phyloP scores from a whole-genome alignment of 2,113 vertebrate species.

The Porphyrio hochstetteri region DNA sequence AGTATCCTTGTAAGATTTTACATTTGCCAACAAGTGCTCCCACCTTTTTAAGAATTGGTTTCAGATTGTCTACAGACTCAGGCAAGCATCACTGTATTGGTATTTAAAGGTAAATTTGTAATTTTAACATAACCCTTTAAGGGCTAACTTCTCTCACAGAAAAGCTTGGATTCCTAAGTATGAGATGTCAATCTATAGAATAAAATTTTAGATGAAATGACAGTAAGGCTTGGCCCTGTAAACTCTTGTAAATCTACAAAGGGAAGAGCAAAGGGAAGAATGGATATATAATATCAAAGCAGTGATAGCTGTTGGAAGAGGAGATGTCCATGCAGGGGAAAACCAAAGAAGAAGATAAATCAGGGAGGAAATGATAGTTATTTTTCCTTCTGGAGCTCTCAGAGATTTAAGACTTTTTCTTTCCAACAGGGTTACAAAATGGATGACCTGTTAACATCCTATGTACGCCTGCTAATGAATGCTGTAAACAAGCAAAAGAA shows the following conservation, averaged over 20 bases:
- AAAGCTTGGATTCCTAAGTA: not conserved
- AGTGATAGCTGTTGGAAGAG: not conserved
- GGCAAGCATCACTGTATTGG: not conserved
- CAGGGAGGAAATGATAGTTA: not conserved
- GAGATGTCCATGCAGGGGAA: not conserved
- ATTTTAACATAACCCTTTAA: not conserved
- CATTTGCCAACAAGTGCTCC: not conserved
- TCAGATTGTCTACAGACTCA: not conserved
- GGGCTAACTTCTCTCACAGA: not conserved
- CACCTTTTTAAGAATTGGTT: not conserved
- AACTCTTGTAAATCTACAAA: not conserved
- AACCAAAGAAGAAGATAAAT: not conserved
- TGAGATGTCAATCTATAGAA: not conserved
- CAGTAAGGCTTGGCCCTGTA: not conserved
- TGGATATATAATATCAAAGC: not conserved
- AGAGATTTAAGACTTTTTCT: not conserved
- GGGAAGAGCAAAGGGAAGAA: not conserved
- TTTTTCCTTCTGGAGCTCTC: not conserved
- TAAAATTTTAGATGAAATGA: not conserved
- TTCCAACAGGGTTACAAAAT: slow-evolving; percentile 94
- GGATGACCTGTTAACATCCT: slow-evolving; percentile 95
- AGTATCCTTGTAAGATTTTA: not conserved
- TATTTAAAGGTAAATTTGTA: not conserved
- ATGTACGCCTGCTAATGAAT: slow-evolving; percentile 82
- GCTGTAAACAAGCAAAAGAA: slow-evolving; percentile 71